Base-by-base conservation (phyloP, 2,113 vertebrate genomes). In the Apistogramma diplotaenia region DNA sequence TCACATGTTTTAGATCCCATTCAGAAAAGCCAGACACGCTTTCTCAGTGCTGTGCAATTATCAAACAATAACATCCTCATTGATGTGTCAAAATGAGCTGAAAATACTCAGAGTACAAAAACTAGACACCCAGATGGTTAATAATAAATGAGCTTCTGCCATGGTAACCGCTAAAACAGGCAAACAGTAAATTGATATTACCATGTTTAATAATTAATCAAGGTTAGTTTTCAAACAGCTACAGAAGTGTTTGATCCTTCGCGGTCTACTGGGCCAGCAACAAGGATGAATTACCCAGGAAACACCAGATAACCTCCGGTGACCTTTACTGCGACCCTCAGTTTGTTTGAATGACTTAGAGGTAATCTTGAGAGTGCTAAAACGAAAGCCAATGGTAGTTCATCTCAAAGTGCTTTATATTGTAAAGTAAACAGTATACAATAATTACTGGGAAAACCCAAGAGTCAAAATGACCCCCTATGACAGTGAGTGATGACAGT, bases 131-230 rank as follows among this genome's bases (percentile, higher is more conserved):
- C 87, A 87, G 70, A 87, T 84, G 5, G 51, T 97, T 85, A 97
- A 99, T 96, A 96, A 99, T 97, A 80, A 54, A 99, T 96, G 92
- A 40, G 56, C 29, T 71, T 85, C 91, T 94, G 93, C 96, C 96
- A 98, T 98, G 96, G 97, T 95, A 97, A 98, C 97, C 91, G 92
- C 96, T 96, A 96, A 96, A 96, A 91, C 91, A 94, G 95, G 95
- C 87, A 96, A 95, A 96, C 95, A 58, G 96, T 89, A 97, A 97
- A 93, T 56, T 13, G 94, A 98, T 96, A 96, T 74, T 73, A 16
- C 49, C 54, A 40, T 29, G 91, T 95, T 95, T 95, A 98, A 96
- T 96, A 96, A 97, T 96, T 86, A 95, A 95, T 87, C 51, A 61
- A 78, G 85, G 84, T 84, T 86, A 85, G 84, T 79, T 87, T 85